Percentiles rank a stretch among this genome's conserved stretches.
Evolutionary conservation across 2,797 vertebrate genomes (phyloP).

Genomic region (Cyclopterus lumpus): DNA sequence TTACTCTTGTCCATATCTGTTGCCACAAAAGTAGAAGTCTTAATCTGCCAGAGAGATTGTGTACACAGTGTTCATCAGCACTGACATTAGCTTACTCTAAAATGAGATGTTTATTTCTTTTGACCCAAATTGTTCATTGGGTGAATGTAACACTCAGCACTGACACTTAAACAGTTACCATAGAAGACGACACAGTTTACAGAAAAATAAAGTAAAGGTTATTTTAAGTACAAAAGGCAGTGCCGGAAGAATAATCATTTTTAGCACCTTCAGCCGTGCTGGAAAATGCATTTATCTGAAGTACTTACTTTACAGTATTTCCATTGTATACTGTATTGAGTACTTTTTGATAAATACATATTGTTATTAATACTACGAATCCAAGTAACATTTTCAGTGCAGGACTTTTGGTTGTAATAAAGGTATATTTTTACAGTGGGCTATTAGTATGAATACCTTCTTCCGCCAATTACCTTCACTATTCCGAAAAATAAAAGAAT

Average conservation of each 20-base stretch:
- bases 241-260: not conserved
- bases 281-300: conserved; percentile 1
- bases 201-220: conserved; percentile 40
- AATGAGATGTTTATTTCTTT: conserved; percentile 67
- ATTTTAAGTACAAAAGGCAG: conserved; percentile 34
- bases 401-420: not conserved
- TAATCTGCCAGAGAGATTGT: conserved; percentile 27
- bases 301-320: conserved; percentile 1
- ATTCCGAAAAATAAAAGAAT: not conserved
- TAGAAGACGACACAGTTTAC: conserved; percentile 44
- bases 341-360: not conserved
- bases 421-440: not conserved
- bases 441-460: not conserved
- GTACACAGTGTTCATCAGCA: conserved; percentile 46
- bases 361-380: not conserved
- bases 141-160: conserved; percentile 28
- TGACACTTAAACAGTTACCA: conserved; percentile 44
- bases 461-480: not conserved
- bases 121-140: conserved; percentile 41
- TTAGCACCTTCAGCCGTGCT: conserved; percentile 14
- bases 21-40: conserved; percentile 30
- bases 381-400: not conserved
- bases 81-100: conserved; percentile 57
- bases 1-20: conserved; percentile 18
- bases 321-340: not conserved